phyloP scores from a whole-genome alignment of 2,888 invertebrate species.

The Mythimna pallens region DNA sequence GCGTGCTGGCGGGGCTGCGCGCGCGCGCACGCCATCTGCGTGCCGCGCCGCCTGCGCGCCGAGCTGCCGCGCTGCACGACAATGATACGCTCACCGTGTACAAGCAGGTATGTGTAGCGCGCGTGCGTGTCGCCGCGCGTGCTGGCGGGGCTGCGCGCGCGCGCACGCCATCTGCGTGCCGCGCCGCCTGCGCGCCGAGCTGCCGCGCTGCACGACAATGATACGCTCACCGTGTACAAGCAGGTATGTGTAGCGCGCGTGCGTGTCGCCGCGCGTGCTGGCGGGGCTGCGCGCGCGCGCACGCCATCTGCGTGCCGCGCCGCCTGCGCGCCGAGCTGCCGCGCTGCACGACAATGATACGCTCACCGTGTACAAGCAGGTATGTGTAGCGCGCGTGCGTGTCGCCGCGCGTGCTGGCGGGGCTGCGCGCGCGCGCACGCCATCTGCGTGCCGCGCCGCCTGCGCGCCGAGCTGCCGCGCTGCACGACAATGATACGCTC shows the following conservation, averaged over 20 bases:
- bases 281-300: conserved; percentile 83
- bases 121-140: conserved; percentile 92
- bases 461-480: no score
- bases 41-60: conserved; percentile 92
- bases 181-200: conserved; percentile 94
- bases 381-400: conserved; percentile 20
- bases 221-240: conserved; percentile 54
- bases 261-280: conserved; percentile 93
- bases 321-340: conserved; percentile 95
- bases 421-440: no score
- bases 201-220: conserved; percentile 91
- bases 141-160: conserved; percentile 87
- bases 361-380: conserved; percentile 62
- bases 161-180: not conserved
- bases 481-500: no score
- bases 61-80: conserved; percentile 93
- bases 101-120: conserved; percentile 60
- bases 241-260: conserved; percentile 63
- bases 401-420: no score
- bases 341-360: conserved; percentile 86
- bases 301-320: conserved; percentile 65
- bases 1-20: conserved; percentile 91
- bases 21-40: not conserved
- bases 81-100: conserved; percentile 57
- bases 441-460: no score